These are phyloP conservation scores for Volucella inanis DNA, from an alignment of 2,888 invertebrate species.

Conservation along the genomic window DNA sequence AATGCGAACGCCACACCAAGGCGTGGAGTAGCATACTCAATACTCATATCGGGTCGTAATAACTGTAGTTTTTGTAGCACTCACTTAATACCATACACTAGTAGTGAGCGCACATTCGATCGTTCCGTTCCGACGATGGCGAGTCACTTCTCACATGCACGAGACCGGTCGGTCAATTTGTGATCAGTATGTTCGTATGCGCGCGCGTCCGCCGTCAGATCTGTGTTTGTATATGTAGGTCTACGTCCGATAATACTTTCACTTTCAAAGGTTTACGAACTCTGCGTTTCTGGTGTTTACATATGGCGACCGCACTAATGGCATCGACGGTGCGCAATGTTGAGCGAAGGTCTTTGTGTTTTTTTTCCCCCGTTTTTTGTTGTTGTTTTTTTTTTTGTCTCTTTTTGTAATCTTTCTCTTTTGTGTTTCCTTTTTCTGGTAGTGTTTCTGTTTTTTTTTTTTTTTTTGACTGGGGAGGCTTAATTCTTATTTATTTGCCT, in stretches of 20 bases:
- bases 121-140: background rate
- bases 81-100: conserved; percentile 39
- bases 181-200: background rate
- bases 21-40: conserved; percentile 33
- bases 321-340: conserved; percentile 64
- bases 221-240: conserved; percentile 82
- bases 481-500: background rate
- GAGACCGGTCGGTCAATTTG: conserved; percentile 68
- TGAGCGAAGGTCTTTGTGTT: conserved; percentile 71
- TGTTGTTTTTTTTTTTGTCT: conserved; percentile 21
- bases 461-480: background rate
- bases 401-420: conserved; percentile 13
- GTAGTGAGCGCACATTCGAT: conserved; percentile 5
- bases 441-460: background rate
- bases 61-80: conserved; percentile 76
- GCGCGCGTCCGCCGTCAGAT: too few relatives aligned
- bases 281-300: conserved; percentile 80
- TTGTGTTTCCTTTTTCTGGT: conserved; percentile 27
- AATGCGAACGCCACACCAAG: conserved; percentile 61
- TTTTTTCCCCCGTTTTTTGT: conserved; percentile 21
- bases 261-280: conserved; percentile 83
- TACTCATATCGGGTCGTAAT: conserved; percentile 51
- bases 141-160: conserved; percentile 28
- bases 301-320: conserved; percentile 74
- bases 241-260: conserved; percentile 83